Evolutionary conservation across 2,888 invertebrate genomes (phyloP), one percentile per base, ranked within the genome.

Genomic region (Rotaria socialis): DNA sequence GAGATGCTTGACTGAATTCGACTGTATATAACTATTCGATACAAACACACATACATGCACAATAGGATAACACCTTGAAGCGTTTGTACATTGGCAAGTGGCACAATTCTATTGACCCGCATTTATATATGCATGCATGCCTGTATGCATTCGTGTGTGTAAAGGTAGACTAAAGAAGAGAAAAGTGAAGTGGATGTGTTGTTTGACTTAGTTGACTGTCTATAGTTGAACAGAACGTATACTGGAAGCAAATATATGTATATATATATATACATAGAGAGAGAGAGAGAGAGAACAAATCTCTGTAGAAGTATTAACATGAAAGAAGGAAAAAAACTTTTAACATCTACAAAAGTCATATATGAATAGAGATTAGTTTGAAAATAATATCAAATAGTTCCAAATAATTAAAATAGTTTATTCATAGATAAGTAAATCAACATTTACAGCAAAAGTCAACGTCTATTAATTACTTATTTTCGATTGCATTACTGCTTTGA

Each of bases 21-120:
- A 67, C 67, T 67, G 19, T 35, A 35, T 67, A 41, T 50, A 50
- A 35, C 35, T 19, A 35, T 35, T 35, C 35, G 35, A 67, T 67
- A 67, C 27, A 41, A 67, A 67, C 67, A 67, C 27, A 19, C 27
- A 35, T 41, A 67, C 7, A 35, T 19, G 35, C 16, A 67, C 67
- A 67, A 67, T 35, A 67, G 67, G 67, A 67, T 35, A 67, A 67
- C 67, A 67, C 67, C 67, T 67, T 67, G 67, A 67, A 67, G 67
- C 67, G 67, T 67, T 67, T 35, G 67, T 67, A 67, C 35, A 67
- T 67, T 35, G 67, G 16, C 67, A 67, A 67, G 67, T 67, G 67
- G 67, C 67, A 67, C 67, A 67, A 67, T 67, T 67, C 35, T 67
- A 27, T 67, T 67, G 67, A 67, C 14, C 67, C 19, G 67, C 41